Evolutionary conservation across 2,888 invertebrate genomes (phyloP), one percentile per base, ranked within the genome.

Genomic region (Drosophila koepferae): DNA sequence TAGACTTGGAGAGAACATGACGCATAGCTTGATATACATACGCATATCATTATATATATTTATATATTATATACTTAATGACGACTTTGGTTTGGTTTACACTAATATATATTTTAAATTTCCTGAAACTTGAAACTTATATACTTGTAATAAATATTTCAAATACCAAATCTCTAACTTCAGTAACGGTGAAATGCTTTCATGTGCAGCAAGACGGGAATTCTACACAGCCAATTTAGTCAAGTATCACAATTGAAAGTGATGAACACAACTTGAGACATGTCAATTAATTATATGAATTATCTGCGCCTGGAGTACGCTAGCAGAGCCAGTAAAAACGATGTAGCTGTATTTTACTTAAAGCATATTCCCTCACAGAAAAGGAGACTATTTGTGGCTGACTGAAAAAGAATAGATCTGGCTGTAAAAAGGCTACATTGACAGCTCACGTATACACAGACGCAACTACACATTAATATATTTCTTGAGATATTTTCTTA

Each of bases 381-480:
- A 49, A 31, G 49, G 1, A 10, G 40, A 1, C n/a, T 10, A 1
- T 23, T 28, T 28, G 28, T 28, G 28, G 46, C 2, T 10, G 6
- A n/a, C 6, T 31, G 3, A 31, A 31, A n/a, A 34, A 18, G 18
- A 14, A 12, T 1, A 18, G 18, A 51, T 36, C 14, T 51, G 34
- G 9, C 51, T 14, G 34, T 14, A 8, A 51, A 20, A 18, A 51
- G 18, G 51, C 34, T 14, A 36, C 12, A 51, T 14, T 14, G 12
- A 14, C 34, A 18, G 12, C 18, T 28, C 16, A 48, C n/a, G 10
- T 1, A 48, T 12, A n/a, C 49, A 31, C 1, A 7, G 4, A 49
- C 9, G 51, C 34, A 62, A 68, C 58, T 72, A 58, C 63, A 41
- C 53, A 58, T 63, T 59, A 44, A 65, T 60, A 65, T 61, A 59